phyloP scores from a whole-genome alignment of 2,888 invertebrate genomes.

The Eilema caniola region DNA sequence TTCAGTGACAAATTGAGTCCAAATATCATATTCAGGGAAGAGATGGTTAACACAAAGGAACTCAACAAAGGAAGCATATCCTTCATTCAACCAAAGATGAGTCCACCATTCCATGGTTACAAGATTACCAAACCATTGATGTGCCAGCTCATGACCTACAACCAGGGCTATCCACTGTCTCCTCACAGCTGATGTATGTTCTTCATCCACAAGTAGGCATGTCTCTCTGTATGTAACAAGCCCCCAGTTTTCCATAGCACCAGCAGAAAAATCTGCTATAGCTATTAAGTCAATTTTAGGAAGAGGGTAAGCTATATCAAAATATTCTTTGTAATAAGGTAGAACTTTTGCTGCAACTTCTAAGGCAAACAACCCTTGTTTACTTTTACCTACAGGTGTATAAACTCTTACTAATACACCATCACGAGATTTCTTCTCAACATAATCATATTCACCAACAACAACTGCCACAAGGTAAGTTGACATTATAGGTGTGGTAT shows the following conservation, averaged over 20 bases:
- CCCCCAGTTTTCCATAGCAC: conserved; percentile 99
- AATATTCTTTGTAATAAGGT: conserved; percentile 98
- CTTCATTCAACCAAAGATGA: conserved; percentile 98
- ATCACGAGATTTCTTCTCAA: conserved; percentile 94
- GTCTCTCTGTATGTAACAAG: conserved; percentile 97
- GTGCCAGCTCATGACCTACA: conserved; percentile 97
- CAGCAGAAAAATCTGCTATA: conserved; percentile 97
- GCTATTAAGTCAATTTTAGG: conserved; percentile 99
- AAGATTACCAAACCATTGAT: conserved; percentile 99
- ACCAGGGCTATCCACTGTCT: conserved; percentile 96
- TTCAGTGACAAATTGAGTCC: conserved; percentile 98
- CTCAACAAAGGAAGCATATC: conserved; percentile 98
- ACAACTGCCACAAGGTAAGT: conserved; percentile 98
- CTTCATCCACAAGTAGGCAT: conserved; percentile 95
- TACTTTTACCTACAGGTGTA: conserved; percentile 95
- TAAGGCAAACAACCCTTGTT: conserved; percentile 96
- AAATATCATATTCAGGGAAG: conserved; percentile 98
- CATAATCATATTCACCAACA: conserved; percentile 97
- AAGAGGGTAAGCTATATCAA: conserved; percentile 97
- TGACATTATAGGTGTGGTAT: conserved; percentile 96
- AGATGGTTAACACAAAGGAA: conserved; percentile 96
- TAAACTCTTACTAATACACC: conserved; percentile 94
- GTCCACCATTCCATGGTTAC: conserved; percentile 99
- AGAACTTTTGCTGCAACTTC: conserved; percentile 97
- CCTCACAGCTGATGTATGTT: conserved; percentile 94